phyloP scores from a whole-genome alignment of 2,888 invertebrate species.

The Calliopum simillimum region DNA sequence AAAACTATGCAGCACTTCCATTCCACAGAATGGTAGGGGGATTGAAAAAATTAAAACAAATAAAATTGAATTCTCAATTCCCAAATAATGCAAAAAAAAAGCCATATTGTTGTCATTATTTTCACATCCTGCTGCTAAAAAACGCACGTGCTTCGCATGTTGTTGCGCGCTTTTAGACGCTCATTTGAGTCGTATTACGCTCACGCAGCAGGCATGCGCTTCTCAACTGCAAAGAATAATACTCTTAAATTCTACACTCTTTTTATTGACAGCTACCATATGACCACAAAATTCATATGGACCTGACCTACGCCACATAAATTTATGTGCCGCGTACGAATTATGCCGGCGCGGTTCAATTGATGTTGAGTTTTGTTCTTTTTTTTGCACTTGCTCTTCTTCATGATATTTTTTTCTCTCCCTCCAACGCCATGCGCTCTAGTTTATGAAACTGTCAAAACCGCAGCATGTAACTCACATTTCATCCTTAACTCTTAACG shows the following conservation, averaged over 20 bases:
- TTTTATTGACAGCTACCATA: background rate
- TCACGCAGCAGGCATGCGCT: background rate
- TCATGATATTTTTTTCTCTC: background rate
- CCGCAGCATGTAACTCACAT: conserved; percentile 55
- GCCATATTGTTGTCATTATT: background rate
- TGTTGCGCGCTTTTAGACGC: conserved; percentile 4
- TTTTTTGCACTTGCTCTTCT: conserved; percentile 1
- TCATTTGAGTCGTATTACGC: background rate
- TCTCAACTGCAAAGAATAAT: background rate
- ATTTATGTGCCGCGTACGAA: conserved; percentile 20
- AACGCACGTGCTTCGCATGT: conserved; percentile 15
- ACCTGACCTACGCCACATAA: conserved; percentile 40
- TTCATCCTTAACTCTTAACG: conserved; percentile 56
- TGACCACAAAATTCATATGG: background rate
- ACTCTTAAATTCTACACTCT: background rate
- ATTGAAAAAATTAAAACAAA: conserved; percentile 38
- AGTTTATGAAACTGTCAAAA: conserved; percentile 47
- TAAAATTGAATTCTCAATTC: conserved; percentile 13
- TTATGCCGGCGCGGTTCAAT: background rate
- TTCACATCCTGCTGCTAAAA: background rate
- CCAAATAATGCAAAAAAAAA: background rate
- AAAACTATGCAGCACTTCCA: conserved; percentile 47
- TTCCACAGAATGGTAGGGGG: conserved; percentile 41
- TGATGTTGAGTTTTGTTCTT: background rate
- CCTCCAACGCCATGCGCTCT: background rate